Conservation (phyloP, 2,888 invertebrate species). For the Meandrusa payeni region DNA sequence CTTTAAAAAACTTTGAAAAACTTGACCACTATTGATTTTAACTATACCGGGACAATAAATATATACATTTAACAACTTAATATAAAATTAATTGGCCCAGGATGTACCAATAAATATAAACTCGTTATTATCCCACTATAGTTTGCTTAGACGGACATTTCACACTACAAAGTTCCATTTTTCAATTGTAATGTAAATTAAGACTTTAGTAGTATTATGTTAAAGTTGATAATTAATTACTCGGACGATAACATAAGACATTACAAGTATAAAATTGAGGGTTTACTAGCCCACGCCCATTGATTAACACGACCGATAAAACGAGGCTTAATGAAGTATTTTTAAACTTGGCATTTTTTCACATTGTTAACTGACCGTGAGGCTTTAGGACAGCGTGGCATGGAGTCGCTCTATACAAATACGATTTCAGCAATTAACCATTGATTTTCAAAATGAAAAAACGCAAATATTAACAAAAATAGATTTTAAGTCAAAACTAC, state of each 20-base stretch:
- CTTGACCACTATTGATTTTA: constrained; percentile 25
- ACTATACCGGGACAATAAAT: constrained; percentile 25
- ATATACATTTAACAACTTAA: constrained; percentile 50
- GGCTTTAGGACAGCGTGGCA: constrained; percentile 32
- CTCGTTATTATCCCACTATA: constrained; percentile 57
- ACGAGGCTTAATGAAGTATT: constrained; percentile 69
- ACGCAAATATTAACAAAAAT: too few species aligned
- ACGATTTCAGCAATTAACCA: too few species aligned
- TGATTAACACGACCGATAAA: constrained; percentile 71
- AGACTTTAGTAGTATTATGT: constrained; percentile 22
- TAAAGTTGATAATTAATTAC: constrained; percentile 29
- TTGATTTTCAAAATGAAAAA: too few species aligned
- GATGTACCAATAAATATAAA: constrained; percentile 63
- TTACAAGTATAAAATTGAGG: constrained; percentile 40
- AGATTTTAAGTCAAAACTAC: too few species aligned
- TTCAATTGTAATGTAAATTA: constrained; percentile 22
- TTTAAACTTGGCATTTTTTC: constrained; percentile 68
- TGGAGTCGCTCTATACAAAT: constrained; percentile 24
- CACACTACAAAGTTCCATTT: constrained; percentile 11
- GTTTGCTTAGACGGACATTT: constrained; percentile 49
- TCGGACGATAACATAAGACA: constrained; percentile 23
- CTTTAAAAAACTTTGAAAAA: too few species aligned
- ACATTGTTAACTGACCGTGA: constrained; percentile 62
- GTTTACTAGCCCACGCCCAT: constrained; percentile 68
- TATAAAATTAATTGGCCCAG: constrained; percentile 61